Evolutionary conservation across 2,113 vertebrate species (phyloP).

Genomic region (Cairina moschata): DNA sequence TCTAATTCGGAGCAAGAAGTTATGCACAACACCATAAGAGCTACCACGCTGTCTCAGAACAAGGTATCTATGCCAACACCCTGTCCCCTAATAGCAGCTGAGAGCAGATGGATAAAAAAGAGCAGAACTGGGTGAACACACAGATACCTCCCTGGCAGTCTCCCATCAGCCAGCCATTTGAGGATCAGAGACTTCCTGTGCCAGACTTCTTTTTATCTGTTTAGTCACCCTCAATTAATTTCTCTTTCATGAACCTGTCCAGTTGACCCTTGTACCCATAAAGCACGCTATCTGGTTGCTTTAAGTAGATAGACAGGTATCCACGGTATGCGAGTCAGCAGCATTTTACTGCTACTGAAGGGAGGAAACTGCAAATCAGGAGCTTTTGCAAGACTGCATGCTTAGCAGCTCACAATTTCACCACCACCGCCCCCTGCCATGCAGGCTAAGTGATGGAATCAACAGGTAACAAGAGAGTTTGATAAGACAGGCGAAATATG

Average conservation of each 20-base stretch:
- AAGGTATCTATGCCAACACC: not conserved
- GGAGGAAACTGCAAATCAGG: conserved; percentile 16
- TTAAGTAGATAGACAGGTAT: conserved; percentile 62
- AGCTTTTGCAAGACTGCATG: not conserved
- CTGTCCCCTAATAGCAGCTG: accelerated
- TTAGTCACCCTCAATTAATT: conserved; percentile 74
- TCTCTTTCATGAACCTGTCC: conserved; percentile 65
- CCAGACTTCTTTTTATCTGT: conserved; percentile 59
- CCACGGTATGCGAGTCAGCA: conserved; percentile 30
- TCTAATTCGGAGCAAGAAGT: not conserved
- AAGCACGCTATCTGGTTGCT: conserved; percentile 52
- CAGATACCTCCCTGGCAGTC: not conserved
- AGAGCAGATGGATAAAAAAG: not conserved
- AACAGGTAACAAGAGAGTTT: not conserved
- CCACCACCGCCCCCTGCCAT: not conserved
- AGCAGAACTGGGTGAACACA: not conserved
- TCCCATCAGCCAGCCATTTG: conserved; percentile 39
- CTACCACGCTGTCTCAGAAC: not conserved
- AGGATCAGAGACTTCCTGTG: conserved; percentile 60
- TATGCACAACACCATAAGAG: not conserved
- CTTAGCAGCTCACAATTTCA: not conserved
- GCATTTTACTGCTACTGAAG: conserved; percentile 32
- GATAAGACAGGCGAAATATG: not conserved
- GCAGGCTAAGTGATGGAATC: not conserved
- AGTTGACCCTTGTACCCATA: conserved; percentile 67